These are phyloP conservation scores for Manacus vitellinus DNA, from an alignment of 2,113 vertebrate species.

Conservation along the genomic window DNA sequence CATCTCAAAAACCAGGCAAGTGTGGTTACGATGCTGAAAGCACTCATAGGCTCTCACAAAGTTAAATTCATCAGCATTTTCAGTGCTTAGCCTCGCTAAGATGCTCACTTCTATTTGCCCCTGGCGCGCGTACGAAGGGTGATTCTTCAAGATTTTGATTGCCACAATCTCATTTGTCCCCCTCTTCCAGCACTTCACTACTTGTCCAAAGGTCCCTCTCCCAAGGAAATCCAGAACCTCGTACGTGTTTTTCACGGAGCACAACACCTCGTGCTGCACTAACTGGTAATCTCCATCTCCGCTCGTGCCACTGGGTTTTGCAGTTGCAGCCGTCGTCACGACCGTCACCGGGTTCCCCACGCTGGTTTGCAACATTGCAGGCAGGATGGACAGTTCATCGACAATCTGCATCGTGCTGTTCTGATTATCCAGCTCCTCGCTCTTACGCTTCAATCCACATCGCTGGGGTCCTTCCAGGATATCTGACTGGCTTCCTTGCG, in stretches of 20 bases:
- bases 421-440: constrained; percentile 90
- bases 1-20: constrained; percentile 99
- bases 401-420: constrained; percentile 96
- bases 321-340: constrained; percentile 76
- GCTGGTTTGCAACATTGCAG: constrained; percentile 95
- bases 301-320: constrained; percentile 82
- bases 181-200: constrained; percentile 98
- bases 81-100: constrained; percentile 92
- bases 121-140: constrained; percentile 96
- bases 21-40: constrained; percentile 98
- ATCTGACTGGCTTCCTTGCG: constrained; percentile 78
- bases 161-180: constrained; percentile 95
- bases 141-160: constrained; percentile 97
- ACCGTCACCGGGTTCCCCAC: constrained; percentile 87
- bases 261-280: constrained; percentile 95
- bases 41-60: constrained; percentile 96
- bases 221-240: constrained; percentile 98
- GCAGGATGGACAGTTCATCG: constrained; percentile 94
- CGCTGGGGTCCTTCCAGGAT: constrained; percentile 87
- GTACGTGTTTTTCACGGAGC: constrained; percentile 96
- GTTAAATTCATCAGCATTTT: constrained; percentile 97
- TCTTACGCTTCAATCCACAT: constrained; percentile 99
- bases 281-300: constrained; percentile 97
- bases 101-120: constrained; percentile 99
- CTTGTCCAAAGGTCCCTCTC: constrained; percentile 96